Conservation (phyloP, 2,113 vertebrate genomes). For the Anser cygnoides region DNA sequence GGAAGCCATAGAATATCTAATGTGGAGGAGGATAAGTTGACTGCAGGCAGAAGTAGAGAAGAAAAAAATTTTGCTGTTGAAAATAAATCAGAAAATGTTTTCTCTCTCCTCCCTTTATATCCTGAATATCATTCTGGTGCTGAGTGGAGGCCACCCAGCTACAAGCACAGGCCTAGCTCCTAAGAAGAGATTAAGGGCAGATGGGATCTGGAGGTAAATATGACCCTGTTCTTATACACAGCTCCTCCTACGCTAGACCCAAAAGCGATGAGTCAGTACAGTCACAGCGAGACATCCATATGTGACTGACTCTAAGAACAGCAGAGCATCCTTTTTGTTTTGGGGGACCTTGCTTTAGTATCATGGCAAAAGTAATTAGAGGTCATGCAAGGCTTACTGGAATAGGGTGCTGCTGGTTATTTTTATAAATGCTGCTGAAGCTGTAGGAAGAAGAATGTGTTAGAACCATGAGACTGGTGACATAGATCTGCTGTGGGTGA, state of each 20-base stretch:
- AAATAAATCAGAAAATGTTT: not conserved
- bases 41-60: not conserved
- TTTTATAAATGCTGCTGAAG: not conserved
- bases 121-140: not conserved
- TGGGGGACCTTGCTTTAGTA: not conserved
- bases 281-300: not conserved
- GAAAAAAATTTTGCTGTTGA: not conserved
- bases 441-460: not conserved
- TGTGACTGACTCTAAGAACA: not conserved
- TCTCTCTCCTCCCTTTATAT: not conserved
- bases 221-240: not conserved
- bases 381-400: not conserved
- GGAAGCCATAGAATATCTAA: conserved; percentile 32
- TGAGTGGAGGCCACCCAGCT: not conserved
- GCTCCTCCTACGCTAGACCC: not conserved
- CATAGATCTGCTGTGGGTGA: not conserved
- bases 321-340: not conserved
- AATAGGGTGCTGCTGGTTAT: not conserved
- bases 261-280: not conserved
- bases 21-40: conserved; percentile 12
- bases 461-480: not conserved
- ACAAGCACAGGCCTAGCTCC: not conserved
- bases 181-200: not conserved
- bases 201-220: not conserved
- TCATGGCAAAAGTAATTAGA: not conserved